A percentile compares a stretch with the other conserved stretches of the same genome.
Evolutionary conservation across 2,113 vertebrate genomes (phyloP).

Genomic region (Condylura cristata): DNA sequence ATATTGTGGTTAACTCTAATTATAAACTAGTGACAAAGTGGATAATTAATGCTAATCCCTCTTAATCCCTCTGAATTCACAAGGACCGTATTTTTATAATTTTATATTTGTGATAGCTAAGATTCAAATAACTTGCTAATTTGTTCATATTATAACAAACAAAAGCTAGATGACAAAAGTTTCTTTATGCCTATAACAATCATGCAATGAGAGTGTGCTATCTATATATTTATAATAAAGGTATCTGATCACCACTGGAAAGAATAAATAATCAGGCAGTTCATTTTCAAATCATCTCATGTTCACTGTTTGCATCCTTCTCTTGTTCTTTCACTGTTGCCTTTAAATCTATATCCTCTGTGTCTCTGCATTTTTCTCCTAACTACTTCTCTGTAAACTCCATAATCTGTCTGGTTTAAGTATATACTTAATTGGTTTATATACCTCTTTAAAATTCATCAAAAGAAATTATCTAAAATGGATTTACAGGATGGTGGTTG

Average conservation of each 20-base stretch:
- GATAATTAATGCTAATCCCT: neutral
- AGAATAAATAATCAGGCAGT: neutral
- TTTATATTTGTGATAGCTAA: neutral
- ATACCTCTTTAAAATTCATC: neutral
- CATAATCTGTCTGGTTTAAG: neutral
- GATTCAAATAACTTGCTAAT: neutral
- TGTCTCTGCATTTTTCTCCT: neutral
- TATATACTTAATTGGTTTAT: neutral
- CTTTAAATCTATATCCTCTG: neutral
- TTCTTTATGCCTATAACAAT: neutral
- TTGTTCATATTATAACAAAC: neutral
- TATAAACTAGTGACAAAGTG: neutral
- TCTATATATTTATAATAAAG: neutral
- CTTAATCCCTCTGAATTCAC: neutral
- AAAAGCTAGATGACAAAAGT: neutral
- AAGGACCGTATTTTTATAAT: neutral
- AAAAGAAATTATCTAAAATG: neutral
- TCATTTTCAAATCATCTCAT: neutral
- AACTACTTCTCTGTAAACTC: neutral
- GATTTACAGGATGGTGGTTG: neutral
- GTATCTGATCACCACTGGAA: neutral
- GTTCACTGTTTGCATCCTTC: neutral
- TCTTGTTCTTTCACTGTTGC: neutral
- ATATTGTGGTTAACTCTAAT: neutral
- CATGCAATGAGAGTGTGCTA: neutral